Evolutionary conservation across 2,113 vertebrate genomes (phyloP).

Genomic region (Cavia porcellus): DNA sequence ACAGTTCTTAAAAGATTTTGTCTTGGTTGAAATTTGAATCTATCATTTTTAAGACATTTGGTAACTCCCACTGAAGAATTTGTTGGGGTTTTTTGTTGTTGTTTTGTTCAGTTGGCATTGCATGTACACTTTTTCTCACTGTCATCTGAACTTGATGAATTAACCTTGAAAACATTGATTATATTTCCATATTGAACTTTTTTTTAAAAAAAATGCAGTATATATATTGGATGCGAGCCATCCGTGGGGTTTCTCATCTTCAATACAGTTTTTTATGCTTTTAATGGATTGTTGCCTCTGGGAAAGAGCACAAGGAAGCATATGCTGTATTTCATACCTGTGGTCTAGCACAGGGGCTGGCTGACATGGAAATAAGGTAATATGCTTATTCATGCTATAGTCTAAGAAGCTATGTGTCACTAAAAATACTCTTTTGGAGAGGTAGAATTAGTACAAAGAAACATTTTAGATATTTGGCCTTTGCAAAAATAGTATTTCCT

Average conservation of each 20-base stretch:
- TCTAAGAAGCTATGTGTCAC: slow-evolving; percentile 16
- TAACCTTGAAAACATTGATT: background rate
- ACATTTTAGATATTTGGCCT: slow-evolving; percentile 46
- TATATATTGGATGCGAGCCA: background rate
- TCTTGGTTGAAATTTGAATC: slow-evolving; percentile 13
- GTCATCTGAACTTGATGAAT: slow-evolving; percentile 3
- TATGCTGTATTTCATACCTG: background rate
- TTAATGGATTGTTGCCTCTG: slow-evolving; percentile 16
- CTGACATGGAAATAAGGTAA: slow-evolving; percentile 23
- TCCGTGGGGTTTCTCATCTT: background rate
- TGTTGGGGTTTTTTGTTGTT: background rate
- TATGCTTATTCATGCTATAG: slow-evolving; percentile 9
- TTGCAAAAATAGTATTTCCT: slow-evolving; percentile 60
- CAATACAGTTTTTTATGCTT: slow-evolving; percentile 5
- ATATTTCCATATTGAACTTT: slow-evolving; percentile 24
- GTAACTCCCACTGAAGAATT: background rate
- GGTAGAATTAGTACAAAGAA: slow-evolving; percentile 56
- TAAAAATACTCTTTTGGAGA: slow-evolving; percentile 63
- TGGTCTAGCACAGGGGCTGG: slow-evolving; percentile 15
- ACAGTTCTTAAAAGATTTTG: background rate
- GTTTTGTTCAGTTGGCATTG: background rate
- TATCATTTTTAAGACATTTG: background rate
- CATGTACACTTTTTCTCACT: background rate
- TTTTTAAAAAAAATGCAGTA: background rate
- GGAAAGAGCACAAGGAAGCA: background rate